A percentile compares a stretch with the other conserved stretches of the same genome.
Evolutionary conservation across 2,113 vertebrate species (phyloP).

Genomic region (Fregata magnificens): DNA sequence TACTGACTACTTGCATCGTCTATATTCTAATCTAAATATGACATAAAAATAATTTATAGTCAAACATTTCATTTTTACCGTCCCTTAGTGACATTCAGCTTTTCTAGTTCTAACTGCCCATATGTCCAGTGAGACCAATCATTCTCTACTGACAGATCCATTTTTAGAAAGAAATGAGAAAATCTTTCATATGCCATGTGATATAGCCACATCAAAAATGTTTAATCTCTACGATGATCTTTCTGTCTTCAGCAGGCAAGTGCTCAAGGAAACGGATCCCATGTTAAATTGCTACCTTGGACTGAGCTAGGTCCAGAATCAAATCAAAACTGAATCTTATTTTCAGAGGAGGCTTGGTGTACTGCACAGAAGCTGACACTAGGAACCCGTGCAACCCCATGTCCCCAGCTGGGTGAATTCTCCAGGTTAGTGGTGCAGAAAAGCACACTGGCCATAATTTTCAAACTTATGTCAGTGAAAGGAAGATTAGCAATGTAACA

Average conservation of each 20-base stretch:
- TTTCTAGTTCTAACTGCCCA: slow-evolving; percentile 18
- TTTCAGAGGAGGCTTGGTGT: background rate
- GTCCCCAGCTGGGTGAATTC: background rate
- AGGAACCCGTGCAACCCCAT: background rate
- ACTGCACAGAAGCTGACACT: background rate
- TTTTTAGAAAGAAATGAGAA: slow-evolving; percentile 40
- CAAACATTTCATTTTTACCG: slow-evolving; percentile 32
- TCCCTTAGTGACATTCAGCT: background rate
- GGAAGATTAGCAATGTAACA: background rate
- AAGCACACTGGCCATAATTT: background rate
- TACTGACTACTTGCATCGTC: background rate
- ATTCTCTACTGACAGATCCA: slow-evolving; percentile 2
- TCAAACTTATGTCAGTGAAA: background rate
- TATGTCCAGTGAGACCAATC: slow-evolving; percentile 32
- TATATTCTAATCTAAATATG: slow-evolving; percentile 13
- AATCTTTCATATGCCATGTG: background rate
- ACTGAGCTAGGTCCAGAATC: background rate
- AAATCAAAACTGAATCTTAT: background rate
- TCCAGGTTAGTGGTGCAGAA: background rate
- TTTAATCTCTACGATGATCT: background rate
- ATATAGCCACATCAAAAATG: background rate
- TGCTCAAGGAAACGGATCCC: background rate
- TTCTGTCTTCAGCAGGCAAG: background rate
- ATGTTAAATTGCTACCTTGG: background rate
- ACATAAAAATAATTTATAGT: slow-evolving; percentile 5